Evolutionary conservation across 2,888 invertebrate genomes (phyloP).

Genomic region (Dynastes maya): DNA sequence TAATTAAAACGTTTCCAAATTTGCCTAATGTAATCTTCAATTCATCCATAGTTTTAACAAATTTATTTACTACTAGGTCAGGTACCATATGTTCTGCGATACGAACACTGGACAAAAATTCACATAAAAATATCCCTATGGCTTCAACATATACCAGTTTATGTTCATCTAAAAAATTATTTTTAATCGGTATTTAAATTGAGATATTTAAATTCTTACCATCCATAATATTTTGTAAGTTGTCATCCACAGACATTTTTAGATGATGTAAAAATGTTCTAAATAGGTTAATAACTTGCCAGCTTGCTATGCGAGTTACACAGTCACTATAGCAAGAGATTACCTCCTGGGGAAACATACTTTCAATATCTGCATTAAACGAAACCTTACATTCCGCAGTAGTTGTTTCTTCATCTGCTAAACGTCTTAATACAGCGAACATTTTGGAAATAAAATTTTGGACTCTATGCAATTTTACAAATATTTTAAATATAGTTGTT

Average conservation of each 20-base stretch:
- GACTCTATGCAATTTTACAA: constrained; percentile 65
- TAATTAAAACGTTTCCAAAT: constrained; percentile 64
- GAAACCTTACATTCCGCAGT: not conserved
- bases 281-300: constrained; percentile 66
- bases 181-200: constrained; percentile 3
- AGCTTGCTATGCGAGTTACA: constrained; percentile 62
- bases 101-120: constrained; percentile 63
- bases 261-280: constrained; percentile 65
- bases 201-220: constrained; percentile 13
- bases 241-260: constrained; percentile 58
- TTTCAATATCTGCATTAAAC: constrained; percentile 51
- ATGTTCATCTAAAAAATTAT: constrained; percentile 57
- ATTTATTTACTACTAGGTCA: constrained; percentile 62
- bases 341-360: constrained; percentile 63
- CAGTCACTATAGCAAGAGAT: constrained; percentile 63
- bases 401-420: constrained; percentile 36
- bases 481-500: constrained; percentile 64
- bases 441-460: constrained; percentile 66
- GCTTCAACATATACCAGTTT: constrained; percentile 63
- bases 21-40: constrained; percentile 61
- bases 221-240: constrained; percentile 52
- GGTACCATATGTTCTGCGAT: constrained; percentile 65
- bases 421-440: constrained; percentile 60
- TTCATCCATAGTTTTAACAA: constrained; percentile 62
- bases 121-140: constrained; percentile 61